Percentiles rank a stretch among this genome's conserved stretches.
These are phyloP conservation scores for Eristalis tenax DNA, from an alignment of 2,888 invertebrate species.

Conservation along the genomic window DNA sequence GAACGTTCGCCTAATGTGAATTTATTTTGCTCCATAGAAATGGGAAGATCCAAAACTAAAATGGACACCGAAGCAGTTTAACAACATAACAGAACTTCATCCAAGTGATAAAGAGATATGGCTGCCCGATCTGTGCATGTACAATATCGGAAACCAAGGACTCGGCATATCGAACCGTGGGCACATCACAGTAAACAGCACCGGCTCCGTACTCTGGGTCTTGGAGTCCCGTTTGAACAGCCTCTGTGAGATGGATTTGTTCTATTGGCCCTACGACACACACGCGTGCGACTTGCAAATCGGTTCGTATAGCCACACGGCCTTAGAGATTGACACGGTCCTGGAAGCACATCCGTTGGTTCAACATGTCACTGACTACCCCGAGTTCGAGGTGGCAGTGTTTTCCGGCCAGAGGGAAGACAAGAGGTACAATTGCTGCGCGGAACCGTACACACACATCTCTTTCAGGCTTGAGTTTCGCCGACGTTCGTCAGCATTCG, in stretches of 20 bases:
- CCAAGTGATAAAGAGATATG: slow-evolving; percentile 88
- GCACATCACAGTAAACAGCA: slow-evolving; percentile 81
- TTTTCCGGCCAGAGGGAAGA: slow-evolving; percentile 75
- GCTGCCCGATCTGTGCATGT: slow-evolving; percentile 88
- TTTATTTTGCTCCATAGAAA: slow-evolving; percentile 81
- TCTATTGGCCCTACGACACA: slow-evolving; percentile 88
- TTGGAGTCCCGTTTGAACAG: slow-evolving; percentile 85
- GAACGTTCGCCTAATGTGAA: background rate
- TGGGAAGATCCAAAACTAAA: slow-evolving; percentile 88
- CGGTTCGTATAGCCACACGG: slow-evolving; percentile 87
- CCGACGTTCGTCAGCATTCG: slow-evolving; percentile 83
- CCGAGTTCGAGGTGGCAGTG: slow-evolving; percentile 79
- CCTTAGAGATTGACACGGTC: slow-evolving; percentile 83
- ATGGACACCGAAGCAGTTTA: slow-evolving; percentile 87
- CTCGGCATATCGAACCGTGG: slow-evolving; percentile 84
- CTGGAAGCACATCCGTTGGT: slow-evolving; percentile 77
- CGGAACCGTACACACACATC: slow-evolving; percentile 83
- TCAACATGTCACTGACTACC: slow-evolving; percentile 69
- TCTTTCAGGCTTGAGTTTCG: slow-evolving; percentile 82
- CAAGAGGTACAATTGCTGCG: slow-evolving; percentile 82
- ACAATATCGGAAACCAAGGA: slow-evolving; percentile 85
- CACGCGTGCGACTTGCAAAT: slow-evolving; percentile 86
- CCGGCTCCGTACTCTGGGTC: slow-evolving; percentile 84
- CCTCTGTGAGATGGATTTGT: slow-evolving; percentile 85
- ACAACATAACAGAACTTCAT: slow-evolving; percentile 83